Evolutionary conservation across 2,888 invertebrate genomes (phyloP).

Genomic region (Nipponacmea schrenckii): DNA sequence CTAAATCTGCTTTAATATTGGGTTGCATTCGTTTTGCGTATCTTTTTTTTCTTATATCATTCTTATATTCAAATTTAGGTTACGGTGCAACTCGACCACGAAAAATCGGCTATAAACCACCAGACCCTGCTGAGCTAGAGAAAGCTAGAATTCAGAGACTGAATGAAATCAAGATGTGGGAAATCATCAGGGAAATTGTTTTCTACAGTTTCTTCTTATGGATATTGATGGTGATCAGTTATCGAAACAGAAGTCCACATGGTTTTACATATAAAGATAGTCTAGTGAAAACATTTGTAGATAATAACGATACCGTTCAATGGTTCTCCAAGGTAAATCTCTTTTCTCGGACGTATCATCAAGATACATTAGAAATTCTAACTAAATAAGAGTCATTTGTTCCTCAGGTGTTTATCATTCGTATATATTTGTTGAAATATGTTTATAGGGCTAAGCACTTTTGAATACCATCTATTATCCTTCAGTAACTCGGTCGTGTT

Average conservation of each 20-base stretch:
- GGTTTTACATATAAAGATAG: constrained; percentile 66
- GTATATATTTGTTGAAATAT: too few relatives aligned
- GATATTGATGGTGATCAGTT: constrained; percentile 69
- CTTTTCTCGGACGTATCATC: not conserved
- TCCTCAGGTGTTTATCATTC: too few relatives aligned
- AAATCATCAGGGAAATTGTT: constrained; percentile 68
- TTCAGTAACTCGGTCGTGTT: too few relatives aligned
- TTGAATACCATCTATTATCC: too few relatives aligned
- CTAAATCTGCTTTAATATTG: too few relatives aligned
- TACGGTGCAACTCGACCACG: constrained; percentile 48
- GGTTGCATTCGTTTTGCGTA: too few relatives aligned
- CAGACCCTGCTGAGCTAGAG: constrained; percentile 63
- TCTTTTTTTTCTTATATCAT: too few relatives aligned
- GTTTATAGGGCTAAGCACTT: too few relatives aligned
- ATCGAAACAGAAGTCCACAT: constrained; percentile 66
- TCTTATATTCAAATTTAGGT: constrained; percentile 29
- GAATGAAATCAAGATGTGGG: constrained; percentile 70
- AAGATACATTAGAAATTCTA: too few relatives aligned
- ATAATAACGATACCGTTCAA: constrained; percentile 44
- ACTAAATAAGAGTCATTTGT: too few relatives aligned
- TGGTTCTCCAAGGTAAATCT: constrained; percentile 42
- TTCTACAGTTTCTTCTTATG: constrained; percentile 69
- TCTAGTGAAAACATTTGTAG: constrained; percentile 59
- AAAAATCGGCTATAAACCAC: constrained; percentile 63
- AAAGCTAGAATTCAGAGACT: constrained; percentile 62